Base-by-base conservation (phyloP, 2,797 vertebrate species). In the Tarsius wallacei region DNA sequence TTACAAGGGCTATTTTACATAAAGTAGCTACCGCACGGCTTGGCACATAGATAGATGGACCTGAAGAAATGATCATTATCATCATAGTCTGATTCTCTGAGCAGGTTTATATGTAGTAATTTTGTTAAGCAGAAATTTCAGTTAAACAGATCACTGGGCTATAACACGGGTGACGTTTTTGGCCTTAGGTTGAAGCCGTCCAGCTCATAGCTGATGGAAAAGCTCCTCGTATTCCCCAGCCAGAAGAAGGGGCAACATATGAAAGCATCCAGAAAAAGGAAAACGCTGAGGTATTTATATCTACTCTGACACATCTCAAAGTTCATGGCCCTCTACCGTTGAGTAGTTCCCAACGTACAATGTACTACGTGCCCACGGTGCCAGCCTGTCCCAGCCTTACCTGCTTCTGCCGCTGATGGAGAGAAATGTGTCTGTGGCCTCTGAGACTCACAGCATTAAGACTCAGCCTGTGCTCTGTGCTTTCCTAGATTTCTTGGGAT, bases 251-350 rank as follows among this genome's bases (percentile, higher is more conserved):
- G 42, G 99, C 99, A 5, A 99, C 99, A 12, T 99, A 99, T 10
- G 99, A 99, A 98, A 99, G 99, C 57, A 99, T 99, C 96, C 99
- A 99, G 98, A 99, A 99, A 98, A 99, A 99, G 96, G 99, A 99
- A 96, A 99, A 99, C 33, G 98, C 99, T 93, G 98, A 99, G 99
- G 99, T 99, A 98, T 36, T 85, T 94, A 66, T 36, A 42, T 53
- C 36, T 31, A 51, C 47, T 74, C n/a, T 26, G 11, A 42, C 0
- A 0, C 73, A 33, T 19, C 76, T 88, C 73, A 61, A 64, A 57
- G 14, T 71, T 53, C 71, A 47, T 2, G 26, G 51, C 55, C 17
- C 28, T 71, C 36, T 47, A 36, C 33, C 26, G 89, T 76, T 59
- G 21, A 63, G n/a, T 55, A 33, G 17, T 76, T 90, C 42, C 64